A percentile compares a stretch with the other conserved stretches of the same genome.
These are phyloP conservation scores for Oscheius sp. DNA, from an alignment of 2,888 invertebrate genomes.

Conservation along the genomic window DNA sequence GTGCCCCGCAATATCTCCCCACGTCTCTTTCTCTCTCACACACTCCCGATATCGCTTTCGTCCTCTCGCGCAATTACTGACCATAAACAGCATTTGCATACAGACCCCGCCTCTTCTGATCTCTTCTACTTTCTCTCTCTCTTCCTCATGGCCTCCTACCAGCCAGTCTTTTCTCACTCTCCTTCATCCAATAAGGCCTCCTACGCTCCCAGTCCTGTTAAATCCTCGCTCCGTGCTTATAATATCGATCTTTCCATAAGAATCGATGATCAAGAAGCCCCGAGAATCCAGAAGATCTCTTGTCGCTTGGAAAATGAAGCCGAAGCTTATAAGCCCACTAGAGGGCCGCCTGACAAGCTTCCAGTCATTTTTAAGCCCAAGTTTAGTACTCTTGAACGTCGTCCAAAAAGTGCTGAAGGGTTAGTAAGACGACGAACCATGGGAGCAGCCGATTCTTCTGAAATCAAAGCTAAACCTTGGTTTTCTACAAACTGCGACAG, in stretches of 20 bases:
- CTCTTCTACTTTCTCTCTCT: not conserved
- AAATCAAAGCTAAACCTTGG: constrained; percentile 45
- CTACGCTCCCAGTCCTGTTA: constrained; percentile 20
- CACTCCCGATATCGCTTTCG: too few relatives aligned
- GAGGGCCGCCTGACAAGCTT: constrained; percentile 24
- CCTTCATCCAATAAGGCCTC: constrained; percentile 19
- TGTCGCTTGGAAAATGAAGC: constrained; percentile 14
- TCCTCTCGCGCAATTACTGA: constrained; percentile 21
- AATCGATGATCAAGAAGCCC: constrained; percentile 19
- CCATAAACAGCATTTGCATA: constrained; percentile 21
- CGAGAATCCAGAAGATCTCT: constrained; percentile 20
- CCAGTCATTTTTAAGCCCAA: constrained; percentile 53
- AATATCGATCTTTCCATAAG: constrained; percentile 38
- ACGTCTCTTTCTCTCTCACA: constrained; percentile 25
- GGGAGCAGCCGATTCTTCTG: constrained; percentile 34
- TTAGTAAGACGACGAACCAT: constrained; percentile 32
- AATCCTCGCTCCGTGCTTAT: constrained; percentile 32
- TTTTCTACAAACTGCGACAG: constrained; percentile 47
- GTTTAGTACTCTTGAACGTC: constrained; percentile 8
- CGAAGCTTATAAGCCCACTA: constrained; percentile 22
- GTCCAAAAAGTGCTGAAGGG: constrained; percentile 24
- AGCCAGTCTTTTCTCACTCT: not conserved
- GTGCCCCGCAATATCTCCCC: constrained; percentile 26
- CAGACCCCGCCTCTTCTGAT: not conserved
- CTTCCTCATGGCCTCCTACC: not conserved